Base-by-base conservation (phyloP, 1,140 invertebrate genomes). In the Tetragonula clypearis region DNA sequence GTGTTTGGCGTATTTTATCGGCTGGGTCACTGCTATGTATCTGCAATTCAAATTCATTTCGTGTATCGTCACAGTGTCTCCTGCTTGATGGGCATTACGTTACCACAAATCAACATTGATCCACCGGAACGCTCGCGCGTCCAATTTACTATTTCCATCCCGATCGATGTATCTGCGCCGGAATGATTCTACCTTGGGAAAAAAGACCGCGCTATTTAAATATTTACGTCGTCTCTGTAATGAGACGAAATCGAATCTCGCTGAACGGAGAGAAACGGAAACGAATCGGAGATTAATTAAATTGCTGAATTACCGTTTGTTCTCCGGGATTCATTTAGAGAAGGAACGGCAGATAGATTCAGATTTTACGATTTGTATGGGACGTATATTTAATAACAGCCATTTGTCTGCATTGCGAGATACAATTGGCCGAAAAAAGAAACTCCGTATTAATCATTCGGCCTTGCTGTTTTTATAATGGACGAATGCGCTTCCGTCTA, bases 1-100 rank as follows among this genome's bases (percentile, higher is more conserved):
- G 96, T 99, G 99, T 93, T 99, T 99, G 73, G 99, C 98, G 96
- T 99, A 99, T 95, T 99, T 99, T 93, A 99, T 99, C 90, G 99
- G 99, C 94, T 99, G 98, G 49, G 99, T 99, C 79, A 99, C 99
- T 79, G 99, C 99, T 91, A 99, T 99, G 95, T 99, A 99, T 96
- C 99, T 95, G 94, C 83, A 95, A 94, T 93, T 92, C 81, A 90
- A 87, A 90, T 90, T 86, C 55, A 81, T 73, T 86, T 86, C 85
- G 55, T 49, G 60, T 72, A 78, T 79, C 74, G 79, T 86, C 30
- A 65, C 85, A 77, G 60, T 79, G 68, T 55, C 53, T 55, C 58
- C 14, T 11, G 56, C n/a, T 72, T 69, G 53, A 35, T 35, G 65
- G 55, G 26, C 58, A 79, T 79, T 74, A 76, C 62, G 74, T 86